Evolutionary conservation across 2,888 invertebrate genomes (phyloP), one percentile per base, ranked within the genome.

Genomic region (Elmis aenea): DNA sequence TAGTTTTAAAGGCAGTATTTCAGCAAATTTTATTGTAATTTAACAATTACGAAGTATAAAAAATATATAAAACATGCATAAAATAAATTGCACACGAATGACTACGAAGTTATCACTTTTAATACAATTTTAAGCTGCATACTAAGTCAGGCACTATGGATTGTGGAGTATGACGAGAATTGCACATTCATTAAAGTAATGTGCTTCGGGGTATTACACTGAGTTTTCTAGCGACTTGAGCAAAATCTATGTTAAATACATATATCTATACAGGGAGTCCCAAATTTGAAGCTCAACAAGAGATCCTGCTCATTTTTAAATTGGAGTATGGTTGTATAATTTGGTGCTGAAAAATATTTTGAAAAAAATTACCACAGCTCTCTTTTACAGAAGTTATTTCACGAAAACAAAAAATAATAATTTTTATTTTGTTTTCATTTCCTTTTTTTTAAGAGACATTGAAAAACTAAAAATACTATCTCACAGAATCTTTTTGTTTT

Each of bases 71-170:
- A n/a, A n/a, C n/a, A n/a, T n/a, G n/a, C n/a, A n/a, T 33, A 48
- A 46, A 49, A 48, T 47, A 47, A 52, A 61, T 61, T 61, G 59
- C 61, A 61, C 61, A 53, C 49, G 38, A 54, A 57, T 58, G 59
- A 61, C 61, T 61, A 59, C 48, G 42, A 51, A 42, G 48, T 43
- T 51, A 50, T 51, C 49, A 48, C 47, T 51, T 48, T 38, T 36
- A 44, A 26, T 18, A 18, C 18, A 18, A 5, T 6, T 34, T 37
- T 35, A 36, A 43, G 42, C 40, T 46, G 44, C 45, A 42, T 34
- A 39, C 32, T 38, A 48, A 46, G 42, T 46, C 59, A 64, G 62
- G 63, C 63, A 64, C 63, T 59, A 58, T 61, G 58, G 62, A 62
- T 61, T 62, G 61, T 59, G 56, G 57, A 52, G 54, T 48, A 52